Percentiles rank a stretch among this genome's conserved stretches.
Conservation (phyloP, 2,797 vertebrate genomes). For the Meda fulgida region DNA sequence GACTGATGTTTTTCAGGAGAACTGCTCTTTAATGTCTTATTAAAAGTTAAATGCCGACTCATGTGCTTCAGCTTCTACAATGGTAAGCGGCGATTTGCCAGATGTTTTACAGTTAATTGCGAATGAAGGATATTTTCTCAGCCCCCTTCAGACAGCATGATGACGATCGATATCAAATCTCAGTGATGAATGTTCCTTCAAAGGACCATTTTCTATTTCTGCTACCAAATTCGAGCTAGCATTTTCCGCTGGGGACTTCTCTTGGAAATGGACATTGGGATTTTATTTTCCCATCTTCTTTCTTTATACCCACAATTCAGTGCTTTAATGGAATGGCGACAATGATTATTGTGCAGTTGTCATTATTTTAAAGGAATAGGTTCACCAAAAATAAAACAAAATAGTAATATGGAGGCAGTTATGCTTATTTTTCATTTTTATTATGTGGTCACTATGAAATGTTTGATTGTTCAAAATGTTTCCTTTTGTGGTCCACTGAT, state of each 20-base stretch:
- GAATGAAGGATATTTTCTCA: constrained; percentile 55
- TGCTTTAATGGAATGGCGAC: not conserved
- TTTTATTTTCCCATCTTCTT: constrained; percentile 16
- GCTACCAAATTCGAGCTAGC: not conserved
- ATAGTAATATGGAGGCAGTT: not conserved
- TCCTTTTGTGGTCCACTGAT: not conserved
- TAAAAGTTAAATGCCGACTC: constrained; percentile 39
- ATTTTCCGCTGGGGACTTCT: constrained; percentile 18
- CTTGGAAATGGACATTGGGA: not conserved
- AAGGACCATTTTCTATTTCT: constrained; percentile 42
- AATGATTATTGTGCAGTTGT: not conserved
- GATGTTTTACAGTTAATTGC: constrained; percentile 45
- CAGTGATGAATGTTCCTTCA: constrained; percentile 49
- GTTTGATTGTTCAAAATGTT: not conserved
- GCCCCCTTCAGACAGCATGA: constrained; percentile 37
- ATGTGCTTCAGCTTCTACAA: constrained; percentile 24
- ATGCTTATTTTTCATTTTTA: not conserved
- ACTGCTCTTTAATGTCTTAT: constrained; percentile 27
- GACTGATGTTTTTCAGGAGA: constrained; percentile 33
- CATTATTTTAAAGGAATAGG: not conserved
- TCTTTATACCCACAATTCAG: constrained; percentile 15
- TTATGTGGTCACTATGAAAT: not conserved
- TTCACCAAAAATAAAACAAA: not conserved
- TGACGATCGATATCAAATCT: constrained; percentile 54
- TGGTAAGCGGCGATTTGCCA: constrained; percentile 2